Percentiles rank a stretch among this genome's conserved stretches.
These are phyloP conservation scores for Illadopsis cleaveri DNA, from an alignment of 2,113 vertebrate species.

Conservation along the genomic window DNA sequence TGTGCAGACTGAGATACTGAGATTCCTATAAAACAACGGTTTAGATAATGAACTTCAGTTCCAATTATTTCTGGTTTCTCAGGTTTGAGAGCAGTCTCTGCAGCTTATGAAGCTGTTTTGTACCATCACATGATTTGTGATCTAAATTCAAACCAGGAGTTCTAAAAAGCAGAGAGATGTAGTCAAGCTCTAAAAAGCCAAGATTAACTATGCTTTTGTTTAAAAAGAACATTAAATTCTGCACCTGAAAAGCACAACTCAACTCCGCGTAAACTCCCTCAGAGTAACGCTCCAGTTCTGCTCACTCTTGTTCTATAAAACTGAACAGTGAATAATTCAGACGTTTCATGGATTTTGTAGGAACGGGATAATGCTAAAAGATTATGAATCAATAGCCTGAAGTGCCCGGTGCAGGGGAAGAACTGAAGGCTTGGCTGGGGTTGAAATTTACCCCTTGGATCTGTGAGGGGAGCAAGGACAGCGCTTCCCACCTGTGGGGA, in stretches of 20 bases:
- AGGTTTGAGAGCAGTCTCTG: neutral
- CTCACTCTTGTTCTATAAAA: neutral
- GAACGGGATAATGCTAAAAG: neutral
- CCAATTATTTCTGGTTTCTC: neutral
- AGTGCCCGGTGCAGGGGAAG: accelerated
- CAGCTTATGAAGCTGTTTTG: neutral
- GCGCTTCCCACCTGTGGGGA: neutral
- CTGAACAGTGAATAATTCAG: neutral
- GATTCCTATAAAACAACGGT: neutral
- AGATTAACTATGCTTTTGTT: accelerated
- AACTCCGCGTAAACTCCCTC: neutral
- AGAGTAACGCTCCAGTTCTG: neutral
- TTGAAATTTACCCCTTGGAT: neutral
- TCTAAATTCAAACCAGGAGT: neutral
- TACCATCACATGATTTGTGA: neutral
- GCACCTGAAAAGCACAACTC: neutral
- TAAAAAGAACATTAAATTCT: neutral
- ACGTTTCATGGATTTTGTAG: neutral
- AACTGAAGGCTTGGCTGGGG: neutral
- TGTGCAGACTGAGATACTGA: neutral
- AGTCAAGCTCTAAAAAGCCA: neutral
- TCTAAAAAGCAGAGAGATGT: neutral
- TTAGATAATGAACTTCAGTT: neutral
- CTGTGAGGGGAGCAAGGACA: neutral
- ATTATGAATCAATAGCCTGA: too few species aligned